Evolutionary conservation across 2,888 invertebrate species (phyloP).

Genomic region (Nematopogon swammerdamellus): DNA sequence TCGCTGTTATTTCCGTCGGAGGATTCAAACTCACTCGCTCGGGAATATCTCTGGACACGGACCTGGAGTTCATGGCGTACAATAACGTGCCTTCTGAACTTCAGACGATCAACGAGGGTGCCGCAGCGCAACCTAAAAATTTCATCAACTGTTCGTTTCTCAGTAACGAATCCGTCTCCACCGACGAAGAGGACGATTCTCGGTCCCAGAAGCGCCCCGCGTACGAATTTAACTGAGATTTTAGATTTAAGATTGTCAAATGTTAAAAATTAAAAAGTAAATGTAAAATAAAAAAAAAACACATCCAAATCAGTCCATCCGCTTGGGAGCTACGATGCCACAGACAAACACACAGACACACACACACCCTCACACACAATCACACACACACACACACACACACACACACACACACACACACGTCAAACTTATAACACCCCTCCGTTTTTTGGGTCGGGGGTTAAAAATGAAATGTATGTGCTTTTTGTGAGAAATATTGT

Average conservation of each 20-base stretch:
- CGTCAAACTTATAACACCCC: no score
- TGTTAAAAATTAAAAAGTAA: no score
- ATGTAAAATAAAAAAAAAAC: no score
- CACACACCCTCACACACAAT: no score
- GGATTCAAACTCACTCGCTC: conserved; percentile 3
- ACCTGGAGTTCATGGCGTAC: conserved; percentile 1
- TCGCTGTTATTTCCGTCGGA: neutral
- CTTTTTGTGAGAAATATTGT: no score
- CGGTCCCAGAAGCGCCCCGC: conserved; percentile 1
- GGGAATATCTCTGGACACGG: conserved; percentile 1
- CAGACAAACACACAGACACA: no score
- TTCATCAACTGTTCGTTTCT: conserved; percentile 2
- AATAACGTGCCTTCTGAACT: conserved; percentile 2
- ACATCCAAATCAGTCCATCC: no score
- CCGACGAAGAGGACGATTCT: conserved; percentile 1
- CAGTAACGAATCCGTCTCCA: conserved; percentile 1
- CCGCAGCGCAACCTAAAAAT: neutral
- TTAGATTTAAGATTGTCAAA: conserved; percentile 1
- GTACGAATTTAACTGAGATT: conserved; percentile 1
- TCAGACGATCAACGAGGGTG: neutral
- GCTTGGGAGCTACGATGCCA: no score
- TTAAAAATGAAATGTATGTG: no score
- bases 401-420: no score
- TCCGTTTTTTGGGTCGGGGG: no score
- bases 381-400: no score